Evolutionary conservation across 2,888 invertebrate species (phyloP).

Genomic region (Acrobasis repandana): DNA sequence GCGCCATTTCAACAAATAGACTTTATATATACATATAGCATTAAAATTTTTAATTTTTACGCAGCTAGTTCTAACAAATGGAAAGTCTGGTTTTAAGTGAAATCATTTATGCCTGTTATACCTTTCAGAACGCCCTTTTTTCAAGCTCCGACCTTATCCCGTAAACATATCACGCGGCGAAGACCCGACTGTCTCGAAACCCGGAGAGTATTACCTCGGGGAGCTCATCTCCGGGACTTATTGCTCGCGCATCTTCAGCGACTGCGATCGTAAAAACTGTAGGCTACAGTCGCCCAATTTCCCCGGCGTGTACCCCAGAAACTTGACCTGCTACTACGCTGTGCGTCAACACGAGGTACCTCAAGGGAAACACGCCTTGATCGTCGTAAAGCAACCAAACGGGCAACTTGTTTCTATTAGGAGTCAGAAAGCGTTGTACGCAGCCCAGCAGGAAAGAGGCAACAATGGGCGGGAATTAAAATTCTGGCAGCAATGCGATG

Average conservation of each 20-base stretch:
- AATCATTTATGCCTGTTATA: too few relatives aligned
- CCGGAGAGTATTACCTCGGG: conserved; percentile 88
- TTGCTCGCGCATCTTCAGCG: conserved; percentile 95
- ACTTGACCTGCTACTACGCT: conserved; percentile 96
- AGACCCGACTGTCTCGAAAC: conserved; percentile 69
- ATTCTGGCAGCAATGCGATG: conserved; percentile 94
- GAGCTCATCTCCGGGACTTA: conserved; percentile 95
- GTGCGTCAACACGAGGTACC: conserved; percentile 93
- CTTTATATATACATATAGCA: too few relatives aligned
- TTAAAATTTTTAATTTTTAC: too few relatives aligned
- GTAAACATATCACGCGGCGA: conserved; percentile 77
- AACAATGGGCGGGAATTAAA: conserved; percentile 83
- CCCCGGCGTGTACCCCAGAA: conserved; percentile 96
- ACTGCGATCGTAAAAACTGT: conserved; percentile 95
- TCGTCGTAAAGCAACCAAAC: conserved; percentile 92
- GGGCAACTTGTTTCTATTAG: conserved; percentile 93
- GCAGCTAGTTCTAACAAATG: too few relatives aligned
- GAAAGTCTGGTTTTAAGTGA: too few relatives aligned
- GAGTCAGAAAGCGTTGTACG: conserved; percentile 88
- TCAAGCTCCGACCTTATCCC: conserved; percentile 76
- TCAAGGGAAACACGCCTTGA: conserved; percentile 93
- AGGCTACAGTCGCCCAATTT: conserved; percentile 96
- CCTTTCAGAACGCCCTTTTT: conserved; percentile 78
- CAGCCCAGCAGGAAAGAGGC: conserved; percentile 80
- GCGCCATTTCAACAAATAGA: too few relatives aligned